Evolutionary conservation across 2,797 vertebrate genomes (phyloP).

Genomic region (Melanogrammus aeglefinus): DNA sequence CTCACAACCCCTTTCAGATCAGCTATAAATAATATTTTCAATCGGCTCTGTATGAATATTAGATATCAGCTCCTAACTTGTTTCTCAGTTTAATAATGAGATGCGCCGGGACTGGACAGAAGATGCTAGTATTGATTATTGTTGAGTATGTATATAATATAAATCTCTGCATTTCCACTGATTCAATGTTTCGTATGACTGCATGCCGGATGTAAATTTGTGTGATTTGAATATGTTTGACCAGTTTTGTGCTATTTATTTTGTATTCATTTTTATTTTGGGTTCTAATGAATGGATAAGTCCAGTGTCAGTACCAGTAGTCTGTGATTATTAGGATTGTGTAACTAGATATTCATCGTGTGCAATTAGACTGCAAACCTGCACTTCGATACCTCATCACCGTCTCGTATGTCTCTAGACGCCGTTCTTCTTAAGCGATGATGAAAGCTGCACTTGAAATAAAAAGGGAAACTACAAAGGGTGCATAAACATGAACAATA

Average conservation of each 20-base stretch:
- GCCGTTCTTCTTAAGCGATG: background rate
- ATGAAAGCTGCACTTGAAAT: too few relatives aligned
- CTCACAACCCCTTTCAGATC: too few relatives aligned
- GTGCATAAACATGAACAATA: slow-evolving; percentile 52
- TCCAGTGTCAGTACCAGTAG: background rate
- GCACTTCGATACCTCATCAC: background rate
- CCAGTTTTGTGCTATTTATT: background rate
- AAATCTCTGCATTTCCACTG: background rate
- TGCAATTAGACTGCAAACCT: background rate
- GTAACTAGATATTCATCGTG: background rate
- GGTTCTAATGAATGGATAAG: background rate
- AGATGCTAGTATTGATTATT: too few relatives aligned
- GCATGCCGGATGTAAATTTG: background rate
- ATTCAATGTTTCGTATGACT: background rate
- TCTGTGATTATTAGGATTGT: background rate
- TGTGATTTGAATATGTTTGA: background rate
- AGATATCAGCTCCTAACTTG: background rate
- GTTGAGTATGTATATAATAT: background rate
- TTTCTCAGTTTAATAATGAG: too few relatives aligned
- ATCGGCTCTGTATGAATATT: background rate
- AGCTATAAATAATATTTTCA: too few relatives aligned
- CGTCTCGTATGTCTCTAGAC: too few relatives aligned
- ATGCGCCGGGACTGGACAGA: too few relatives aligned
- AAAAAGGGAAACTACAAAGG: background rate
- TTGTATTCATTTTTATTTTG: background rate